A percentile compares a stretch with the other conserved stretches of the same genome.
phyloP scores from a whole-genome alignment of 2,797 vertebrate genomes.

The Bradypus variegatus region DNA sequence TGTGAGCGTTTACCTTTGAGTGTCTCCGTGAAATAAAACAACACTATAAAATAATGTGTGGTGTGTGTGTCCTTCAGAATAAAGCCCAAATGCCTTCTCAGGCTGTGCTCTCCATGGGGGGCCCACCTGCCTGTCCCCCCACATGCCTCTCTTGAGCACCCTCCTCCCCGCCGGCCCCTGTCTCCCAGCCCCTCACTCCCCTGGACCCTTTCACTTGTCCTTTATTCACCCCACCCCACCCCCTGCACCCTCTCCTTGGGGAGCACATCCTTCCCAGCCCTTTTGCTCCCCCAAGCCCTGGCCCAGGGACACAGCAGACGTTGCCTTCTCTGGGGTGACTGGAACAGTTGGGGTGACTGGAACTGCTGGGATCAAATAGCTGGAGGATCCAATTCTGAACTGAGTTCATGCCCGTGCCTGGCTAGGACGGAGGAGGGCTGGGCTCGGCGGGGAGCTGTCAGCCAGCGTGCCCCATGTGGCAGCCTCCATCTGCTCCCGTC shows the following conservation, averaged over 20 bases:
- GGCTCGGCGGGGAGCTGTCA: too few species aligned
- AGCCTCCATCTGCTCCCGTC: too few species aligned
- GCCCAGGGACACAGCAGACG: too few species aligned
- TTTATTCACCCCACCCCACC: not conserved
- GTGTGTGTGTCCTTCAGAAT: not conserved
- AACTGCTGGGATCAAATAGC: too few species aligned
- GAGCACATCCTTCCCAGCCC: not conserved
- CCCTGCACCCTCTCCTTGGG: not conserved
- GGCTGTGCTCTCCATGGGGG: not conserved
- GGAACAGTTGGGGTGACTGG: too few species aligned
- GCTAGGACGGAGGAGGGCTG: too few species aligned
- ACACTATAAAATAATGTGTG: not conserved
- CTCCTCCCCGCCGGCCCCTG: not conserved
- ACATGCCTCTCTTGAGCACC: too few species aligned
- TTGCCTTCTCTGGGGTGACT: too few species aligned
- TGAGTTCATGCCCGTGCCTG: too few species aligned
- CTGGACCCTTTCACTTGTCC: too few species aligned
- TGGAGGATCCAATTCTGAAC: too few species aligned
- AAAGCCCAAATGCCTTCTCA: not conserved
- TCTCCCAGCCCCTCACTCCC: not conserved
- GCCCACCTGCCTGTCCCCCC: rapidly evolving
- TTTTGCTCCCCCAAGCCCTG: not conserved
- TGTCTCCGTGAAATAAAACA: not conserved
- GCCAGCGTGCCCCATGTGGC: too few species aligned
- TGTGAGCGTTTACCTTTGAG: not conserved